Base-by-base conservation (phyloP, 2,888 invertebrate species). In the Drosophila leonis region DNA sequence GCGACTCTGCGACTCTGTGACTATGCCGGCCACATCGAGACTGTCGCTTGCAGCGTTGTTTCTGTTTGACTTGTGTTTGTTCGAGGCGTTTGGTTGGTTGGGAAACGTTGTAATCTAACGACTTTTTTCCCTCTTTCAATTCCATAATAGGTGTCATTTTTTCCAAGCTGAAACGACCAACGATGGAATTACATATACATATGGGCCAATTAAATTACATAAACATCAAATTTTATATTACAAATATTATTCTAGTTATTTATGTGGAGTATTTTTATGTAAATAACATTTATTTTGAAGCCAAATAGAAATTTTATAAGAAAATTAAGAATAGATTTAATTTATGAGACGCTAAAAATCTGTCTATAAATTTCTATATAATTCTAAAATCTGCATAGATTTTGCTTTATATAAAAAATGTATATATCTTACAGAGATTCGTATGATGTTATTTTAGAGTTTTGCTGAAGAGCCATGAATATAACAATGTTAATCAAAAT, bases 31-130 rank as follows among this genome's bases (percentile, higher is more conserved):
- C n/a, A 12, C 52, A 44, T 35, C n/a, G n/a, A 41, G 24, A 20
- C 48, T 44, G 37, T 56, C 55, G 65, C 54, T 52, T 41, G 48
- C 29, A 56, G 60, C 51, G 46, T 46, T 48, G 12, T 39, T 64
- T 46, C 49, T 42, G 35, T 31, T 65, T 29, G 51, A 48, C 48
- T 42, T 61, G 46, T 51, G 7, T 67, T 56, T 44, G 37, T 61
- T 61, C 44, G 39, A 56, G 33, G 51, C 54, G 52, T 59, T 82
- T 70, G 59, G 63, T 85, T 79, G 80, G 70, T 52, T 60, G 46
- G 27, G 39, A 18, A 39, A 20, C 48, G 75, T 41, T 27, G 29
- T 56, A 61, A 39, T 27, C 10, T 29, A 33, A 54, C 64, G 44
- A 29, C 48, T 59, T 83, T 65, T 83, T 65, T 66, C 29, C 49